Percentiles rank a stretch among this genome's conserved stretches.
These are phyloP conservation scores for Acronicta leporina DNA, from an alignment of 2,888 invertebrate genomes.

Conservation along the genomic window DNA sequence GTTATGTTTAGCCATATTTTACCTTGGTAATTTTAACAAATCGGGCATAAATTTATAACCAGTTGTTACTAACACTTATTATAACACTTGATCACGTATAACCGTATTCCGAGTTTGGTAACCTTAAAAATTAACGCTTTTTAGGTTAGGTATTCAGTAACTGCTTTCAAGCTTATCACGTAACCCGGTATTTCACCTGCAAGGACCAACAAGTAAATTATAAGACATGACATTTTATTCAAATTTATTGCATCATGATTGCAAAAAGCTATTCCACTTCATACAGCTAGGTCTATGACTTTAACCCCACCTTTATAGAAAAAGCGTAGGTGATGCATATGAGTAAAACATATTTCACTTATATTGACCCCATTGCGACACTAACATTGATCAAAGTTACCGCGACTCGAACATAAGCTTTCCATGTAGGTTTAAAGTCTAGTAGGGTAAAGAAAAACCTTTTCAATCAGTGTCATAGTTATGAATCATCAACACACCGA, in stretches of 20 bases:
- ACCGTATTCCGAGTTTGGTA: not conserved
- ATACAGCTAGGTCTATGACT: slow-evolving; percentile 11
- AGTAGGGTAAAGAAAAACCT: slow-evolving; percentile 14
- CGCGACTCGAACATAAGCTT: slow-evolving; percentile 23
- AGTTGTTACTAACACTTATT: not conserved
- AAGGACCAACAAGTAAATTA: not conserved
- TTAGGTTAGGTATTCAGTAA: not conserved
- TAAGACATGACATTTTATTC: not conserved
- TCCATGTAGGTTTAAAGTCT: slow-evolving; percentile 14
- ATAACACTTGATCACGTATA: not conserved
- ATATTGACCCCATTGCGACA: slow-evolving; percentile 19
- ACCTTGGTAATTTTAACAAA: too few relatives aligned
- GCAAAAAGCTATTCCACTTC: not conserved
- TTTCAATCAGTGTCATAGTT: slow-evolving; percentile 10
- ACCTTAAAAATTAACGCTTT: not conserved
- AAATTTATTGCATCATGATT: slow-evolving; percentile 22
- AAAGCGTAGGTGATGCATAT: slow-evolving; percentile 20
- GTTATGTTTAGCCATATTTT: slow-evolving; percentile 7
- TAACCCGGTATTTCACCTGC: not conserved
- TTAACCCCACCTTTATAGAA: slow-evolving; percentile 5
- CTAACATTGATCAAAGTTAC: slow-evolving; percentile 33
- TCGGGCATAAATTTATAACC: not conserved
- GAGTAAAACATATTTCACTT: slow-evolving; percentile 1
- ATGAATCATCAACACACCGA: slow-evolving; percentile 18
- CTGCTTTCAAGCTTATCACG: not conserved